Evolutionary conservation across 1,140 invertebrate species (phyloP).

Genomic region (Drosophila eugracilis): DNA sequence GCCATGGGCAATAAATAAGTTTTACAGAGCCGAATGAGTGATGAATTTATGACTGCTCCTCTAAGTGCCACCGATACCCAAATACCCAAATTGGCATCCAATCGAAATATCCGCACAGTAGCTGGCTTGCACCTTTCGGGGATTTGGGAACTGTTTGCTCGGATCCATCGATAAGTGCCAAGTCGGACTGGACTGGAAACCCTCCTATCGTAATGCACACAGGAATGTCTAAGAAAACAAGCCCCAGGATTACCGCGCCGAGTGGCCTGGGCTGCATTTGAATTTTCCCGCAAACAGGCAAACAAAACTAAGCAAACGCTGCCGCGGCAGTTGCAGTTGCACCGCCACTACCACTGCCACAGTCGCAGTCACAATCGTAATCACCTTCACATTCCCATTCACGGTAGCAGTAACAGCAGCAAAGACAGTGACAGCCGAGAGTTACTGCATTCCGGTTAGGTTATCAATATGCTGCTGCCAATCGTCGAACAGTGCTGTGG

Average conservation of each 20-base stretch:
- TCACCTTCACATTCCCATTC: slow-evolving; percentile 15
- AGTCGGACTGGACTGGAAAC: slow-evolving; percentile 33
- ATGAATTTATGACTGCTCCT: slow-evolving; percentile 77
- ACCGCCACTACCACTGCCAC: too few species aligned
- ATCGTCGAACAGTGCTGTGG: slow-evolving; percentile 27
- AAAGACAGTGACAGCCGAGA: slow-evolving; percentile 25
- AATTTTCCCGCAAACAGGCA: slow-evolving; percentile 67
- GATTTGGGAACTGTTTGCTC: slow-evolving; percentile 30
- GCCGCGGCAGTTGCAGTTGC: slow-evolving; percentile 23
- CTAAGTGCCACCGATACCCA: slow-evolving; percentile 41
- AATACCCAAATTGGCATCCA: slow-evolving; percentile 61
- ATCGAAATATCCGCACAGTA: slow-evolving; percentile 61
- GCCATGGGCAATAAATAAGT: slow-evolving; percentile 28
- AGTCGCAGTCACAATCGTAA: slow-evolving; percentile 21
- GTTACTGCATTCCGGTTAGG: slow-evolving; percentile 64
- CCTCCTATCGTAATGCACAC: slow-evolving; percentile 66
- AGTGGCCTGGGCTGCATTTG: slow-evolving; percentile 71
- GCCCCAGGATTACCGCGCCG: slow-evolving; percentile 70
- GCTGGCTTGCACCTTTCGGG: slow-evolving; percentile 49
- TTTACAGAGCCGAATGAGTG: slow-evolving; percentile 55
- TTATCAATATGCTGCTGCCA: slow-evolving; percentile 54
- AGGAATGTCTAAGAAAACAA: slow-evolving; percentile 75
- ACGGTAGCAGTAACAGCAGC: slow-evolving; percentile 27
- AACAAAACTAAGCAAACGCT: slow-evolving; percentile 56
- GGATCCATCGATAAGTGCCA: slow-evolving; percentile 39